These are phyloP conservation scores for Lycophotia porphyrea DNA, from an alignment of 2,888 invertebrate genomes.

Conservation along the genomic window DNA sequence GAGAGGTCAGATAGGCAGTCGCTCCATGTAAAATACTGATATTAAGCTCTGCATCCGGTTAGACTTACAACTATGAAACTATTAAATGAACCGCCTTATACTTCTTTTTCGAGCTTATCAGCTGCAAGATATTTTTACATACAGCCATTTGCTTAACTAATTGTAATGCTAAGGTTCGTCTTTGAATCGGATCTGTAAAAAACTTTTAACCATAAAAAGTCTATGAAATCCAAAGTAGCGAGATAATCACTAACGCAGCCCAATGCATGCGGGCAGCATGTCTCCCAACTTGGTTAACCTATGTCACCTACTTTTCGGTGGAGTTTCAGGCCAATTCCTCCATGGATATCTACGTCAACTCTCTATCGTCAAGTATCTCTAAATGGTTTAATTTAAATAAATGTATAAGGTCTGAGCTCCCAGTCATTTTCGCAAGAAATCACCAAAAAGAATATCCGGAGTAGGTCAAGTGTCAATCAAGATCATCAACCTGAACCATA, in stretches of 20 bases:
- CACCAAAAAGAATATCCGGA: neutral
- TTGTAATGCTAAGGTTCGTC: neutral
- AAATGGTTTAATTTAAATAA: neutral
- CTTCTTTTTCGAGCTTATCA: neutral
- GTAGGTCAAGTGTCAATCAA: conserved; percentile 36
- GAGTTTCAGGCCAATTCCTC: too few species aligned
- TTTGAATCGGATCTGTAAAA: neutral
- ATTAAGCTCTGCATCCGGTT: neutral
- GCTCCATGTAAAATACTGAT: neutral
- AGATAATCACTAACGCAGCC: too few species aligned
- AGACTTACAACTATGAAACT: too few species aligned
- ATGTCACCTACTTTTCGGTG: too few species aligned
- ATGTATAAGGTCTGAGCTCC: neutral
- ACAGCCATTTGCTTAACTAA: too few species aligned
- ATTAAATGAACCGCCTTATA: neutral
- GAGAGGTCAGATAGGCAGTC: neutral
- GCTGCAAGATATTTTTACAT: neutral
- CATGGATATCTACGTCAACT: too few species aligned
- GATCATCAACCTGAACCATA: neutral
- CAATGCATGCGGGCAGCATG: neutral
- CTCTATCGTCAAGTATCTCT: too few species aligned
- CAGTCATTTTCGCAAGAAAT: neutral
- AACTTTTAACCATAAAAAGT: neutral
- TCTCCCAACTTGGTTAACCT: neutral
- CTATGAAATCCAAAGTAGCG: neutral